Percentiles rank a stretch among this genome's conserved stretches.
These are phyloP conservation scores for Coregonus clupeaformis DNA, from an alignment of 2,113 vertebrate genomes.

Conservation along the genomic window DNA sequence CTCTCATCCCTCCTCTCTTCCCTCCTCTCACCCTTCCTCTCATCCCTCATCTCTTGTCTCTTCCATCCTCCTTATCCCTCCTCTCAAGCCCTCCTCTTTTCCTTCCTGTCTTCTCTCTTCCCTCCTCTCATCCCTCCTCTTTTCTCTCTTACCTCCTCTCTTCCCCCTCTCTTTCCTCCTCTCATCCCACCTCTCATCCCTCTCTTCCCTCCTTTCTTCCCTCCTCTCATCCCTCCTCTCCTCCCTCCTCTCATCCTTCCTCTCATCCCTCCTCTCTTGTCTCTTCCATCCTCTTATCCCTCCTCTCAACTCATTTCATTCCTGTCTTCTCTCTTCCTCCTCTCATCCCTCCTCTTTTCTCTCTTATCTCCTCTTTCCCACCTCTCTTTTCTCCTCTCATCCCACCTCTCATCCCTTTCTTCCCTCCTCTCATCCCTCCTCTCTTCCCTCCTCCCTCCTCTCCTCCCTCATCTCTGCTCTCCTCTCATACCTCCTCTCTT, in stretches of 20 bases:
- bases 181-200: no score
- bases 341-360: not conserved
- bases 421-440: not conserved
- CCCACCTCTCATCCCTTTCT: no score
- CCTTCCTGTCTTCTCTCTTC: no score
- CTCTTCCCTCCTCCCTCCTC: slow-evolving; percentile 8
- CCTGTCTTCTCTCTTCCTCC: slow-evolving; percentile 1
- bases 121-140: not conserved
- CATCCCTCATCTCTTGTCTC: slow-evolving; percentile 6
- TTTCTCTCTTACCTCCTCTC: no score
- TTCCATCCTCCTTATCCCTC: not conserved
- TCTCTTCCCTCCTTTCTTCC: not conserved
- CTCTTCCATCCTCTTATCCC: not conserved
- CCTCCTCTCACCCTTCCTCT: not conserved
- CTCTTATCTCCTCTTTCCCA: not conserved
- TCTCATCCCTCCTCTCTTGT: slow-evolving; percentile 1
- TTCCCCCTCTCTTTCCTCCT: not conserved
- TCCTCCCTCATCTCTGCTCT: not conserved
- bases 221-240: not conserved
- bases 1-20: not conserved
- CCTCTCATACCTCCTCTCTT: not conserved
- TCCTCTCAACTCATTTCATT: no score
- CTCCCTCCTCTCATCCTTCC: not conserved
- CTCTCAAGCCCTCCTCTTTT: no score
- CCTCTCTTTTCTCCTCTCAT: slow-evolving; percentile 7